These are phyloP conservation scores for Caenorhabditis latens DNA, from an alignment of 1,140 invertebrate genomes.

Conservation along the genomic window DNA sequence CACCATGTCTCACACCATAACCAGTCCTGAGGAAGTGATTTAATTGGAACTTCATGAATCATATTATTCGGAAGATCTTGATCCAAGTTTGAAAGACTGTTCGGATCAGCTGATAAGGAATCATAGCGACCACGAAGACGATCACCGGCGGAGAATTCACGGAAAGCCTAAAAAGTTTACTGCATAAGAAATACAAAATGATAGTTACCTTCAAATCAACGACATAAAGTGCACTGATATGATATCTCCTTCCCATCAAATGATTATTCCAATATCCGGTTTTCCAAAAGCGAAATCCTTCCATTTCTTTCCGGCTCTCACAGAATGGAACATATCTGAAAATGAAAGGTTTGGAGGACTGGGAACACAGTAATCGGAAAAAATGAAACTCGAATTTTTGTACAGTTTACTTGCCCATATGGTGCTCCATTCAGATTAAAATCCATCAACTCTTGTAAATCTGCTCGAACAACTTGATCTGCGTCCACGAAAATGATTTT, in stretches of 20 bases:
- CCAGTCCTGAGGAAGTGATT: conserved; percentile 98
- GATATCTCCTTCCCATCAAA: conserved; percentile 92
- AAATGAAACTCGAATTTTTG: no score
- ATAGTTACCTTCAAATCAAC: conserved; percentile 88
- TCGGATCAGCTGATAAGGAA: conserved; percentile 93
- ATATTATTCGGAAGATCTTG: conserved; percentile 95
- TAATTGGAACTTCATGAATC: conserved; percentile 97
- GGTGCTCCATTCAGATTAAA: conserved; percentile 95
- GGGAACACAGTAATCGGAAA: no score
- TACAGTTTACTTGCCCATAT: conserved; percentile 82
- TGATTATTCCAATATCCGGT: conserved; percentile 98
- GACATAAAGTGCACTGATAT: conserved; percentile 97
- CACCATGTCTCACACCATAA: conserved; percentile 99
- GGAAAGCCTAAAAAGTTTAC: conserved; percentile 86
- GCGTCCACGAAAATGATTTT: conserved; percentile 99
- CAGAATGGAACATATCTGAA: conserved; percentile 95
- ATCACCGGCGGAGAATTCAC: conserved; percentile 96
- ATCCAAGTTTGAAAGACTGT: conserved; percentile 94
- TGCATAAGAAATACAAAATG: no score
- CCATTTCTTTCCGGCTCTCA: conserved; percentile 96
- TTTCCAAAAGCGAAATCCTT: conserved; percentile 98
- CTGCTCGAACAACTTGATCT: conserved; percentile 96
- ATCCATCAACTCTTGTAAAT: conserved; percentile 95
- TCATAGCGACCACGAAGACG: conserved; percentile 95
- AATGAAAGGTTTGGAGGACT: not conserved